Conservation (phyloP, 2,797 vertebrate species). For the Champsocephalus esox region DNA sequence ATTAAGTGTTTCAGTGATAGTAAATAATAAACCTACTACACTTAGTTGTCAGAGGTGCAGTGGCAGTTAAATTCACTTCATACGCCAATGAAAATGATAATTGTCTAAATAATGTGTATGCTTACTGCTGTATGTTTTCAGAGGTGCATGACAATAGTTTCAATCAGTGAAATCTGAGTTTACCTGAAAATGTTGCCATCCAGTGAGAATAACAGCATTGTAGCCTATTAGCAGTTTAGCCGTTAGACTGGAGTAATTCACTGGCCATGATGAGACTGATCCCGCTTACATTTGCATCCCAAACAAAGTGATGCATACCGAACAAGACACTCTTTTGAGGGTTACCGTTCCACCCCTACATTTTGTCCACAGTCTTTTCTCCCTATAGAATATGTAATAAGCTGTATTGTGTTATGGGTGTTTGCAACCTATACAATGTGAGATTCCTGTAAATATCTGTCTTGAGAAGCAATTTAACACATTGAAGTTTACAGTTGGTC, state of each 20-base stretch:
- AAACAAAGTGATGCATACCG: slow-evolving; percentile 61
- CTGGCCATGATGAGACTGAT: slow-evolving; percentile 61
- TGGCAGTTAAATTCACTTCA: slow-evolving; percentile 66
- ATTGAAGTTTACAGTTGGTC: slow-evolving; percentile 73
- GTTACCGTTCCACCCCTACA: slow-evolving; percentile 68
- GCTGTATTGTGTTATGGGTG: slow-evolving; percentile 57
- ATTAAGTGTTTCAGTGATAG: slow-evolving; percentile 26
- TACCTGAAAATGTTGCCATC: slow-evolving; percentile 76
- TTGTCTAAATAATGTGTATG: slow-evolving; percentile 26
- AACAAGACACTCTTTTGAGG: slow-evolving; percentile 63
- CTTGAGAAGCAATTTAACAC: slow-evolving; percentile 66
- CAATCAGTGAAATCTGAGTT: slow-evolving; percentile 66
- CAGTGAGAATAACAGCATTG: slow-evolving; percentile 74
- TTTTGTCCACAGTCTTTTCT: slow-evolving; percentile 55
- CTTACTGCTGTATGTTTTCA: slow-evolving; percentile 39
- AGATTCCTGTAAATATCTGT: slow-evolving; percentile 71
- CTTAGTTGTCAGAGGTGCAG: slow-evolving; percentile 54
- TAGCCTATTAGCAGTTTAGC: slow-evolving; percentile 67
- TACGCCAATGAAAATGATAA: slow-evolving; percentile 43
- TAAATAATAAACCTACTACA: slow-evolving; percentile 51
- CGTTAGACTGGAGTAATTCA: slow-evolving; percentile 60
- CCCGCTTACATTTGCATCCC: slow-evolving; percentile 58
- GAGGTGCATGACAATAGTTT: slow-evolving; percentile 58
- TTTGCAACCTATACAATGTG: slow-evolving; percentile 66
- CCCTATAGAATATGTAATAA: slow-evolving; percentile 64